Evolutionary conservation across 2,888 invertebrate species (phyloP), one percentile per base, ranked within the genome.

Genomic region (Andrena fulva): DNA sequence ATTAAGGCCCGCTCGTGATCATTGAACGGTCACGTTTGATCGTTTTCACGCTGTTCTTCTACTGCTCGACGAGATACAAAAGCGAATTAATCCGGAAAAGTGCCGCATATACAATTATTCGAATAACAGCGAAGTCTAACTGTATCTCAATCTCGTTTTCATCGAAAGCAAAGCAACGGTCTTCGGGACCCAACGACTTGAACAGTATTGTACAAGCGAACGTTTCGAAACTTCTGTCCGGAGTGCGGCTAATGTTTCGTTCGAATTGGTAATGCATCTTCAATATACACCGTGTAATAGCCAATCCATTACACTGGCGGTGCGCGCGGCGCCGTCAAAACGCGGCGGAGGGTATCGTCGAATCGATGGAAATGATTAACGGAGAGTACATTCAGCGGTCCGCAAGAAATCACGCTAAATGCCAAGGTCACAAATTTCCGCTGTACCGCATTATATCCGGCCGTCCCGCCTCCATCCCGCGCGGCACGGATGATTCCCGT

Each of bases 341-440:
- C 42, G 56, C 3, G 24, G 24, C 10, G 24, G 24, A 10, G 24
- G 29, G 56, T n/a, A 69, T 42, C 56, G 69, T n/a, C 24, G 59
- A 31, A 81, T 81, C 74, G 74, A 63, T 70, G 33, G 6, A 42
- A 52, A 63, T 56, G 70, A 63, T 56, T 59, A 77, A 52, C 7
- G 24, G 62, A 35, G 54, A 63, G 60, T 33, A 8, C 52, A 56
- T 54, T 20, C 64, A 56, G 33, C 54, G 59, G 76, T 60, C 59
- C 70, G 20, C 60, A 67, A 69, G 60, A 56, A 67, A 10, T 62
- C 31, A 24, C 67, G 68, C 69, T 82, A 84, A 84, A 76, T 83
- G 83, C 83, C 75, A 84, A 84, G 78, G 83, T 83, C 60, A 78
- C 74, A 56, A 82, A 82, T 84, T 64, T 82, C 68, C 68, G 48